phyloP scores from a whole-genome alignment of 1,140 invertebrate genomes.

The Drosophila hydei region DNA sequence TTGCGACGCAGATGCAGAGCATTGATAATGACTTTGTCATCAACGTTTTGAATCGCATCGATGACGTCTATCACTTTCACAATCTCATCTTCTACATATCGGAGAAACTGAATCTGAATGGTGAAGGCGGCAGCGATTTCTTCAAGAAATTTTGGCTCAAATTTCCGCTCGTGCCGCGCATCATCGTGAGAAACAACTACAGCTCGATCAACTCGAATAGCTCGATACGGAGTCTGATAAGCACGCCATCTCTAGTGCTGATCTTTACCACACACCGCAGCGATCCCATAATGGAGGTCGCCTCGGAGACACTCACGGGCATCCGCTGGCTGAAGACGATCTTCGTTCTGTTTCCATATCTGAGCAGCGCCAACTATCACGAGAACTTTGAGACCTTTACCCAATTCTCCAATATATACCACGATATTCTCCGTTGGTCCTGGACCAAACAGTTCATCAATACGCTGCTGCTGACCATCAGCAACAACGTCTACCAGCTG shows the following conservation, averaged over 20 bases:
- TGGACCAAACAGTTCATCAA: conserved; percentile 70
- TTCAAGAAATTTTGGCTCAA: conserved; percentile 54
- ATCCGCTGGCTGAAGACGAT: conserved; percentile 66
- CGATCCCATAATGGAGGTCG: conserved; percentile 77
- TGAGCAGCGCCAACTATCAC: conserved; percentile 31
- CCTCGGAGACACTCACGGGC: conserved; percentile 43
- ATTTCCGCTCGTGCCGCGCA: conserved; percentile 54
- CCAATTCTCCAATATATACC: conserved; percentile 30
- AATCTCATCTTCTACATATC: conserved; percentile 76
- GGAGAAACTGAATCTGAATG: conserved; percentile 53
- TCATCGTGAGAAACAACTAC: conserved; percentile 46
- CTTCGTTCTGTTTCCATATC: conserved; percentile 61
- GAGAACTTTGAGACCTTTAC: conserved; percentile 16
- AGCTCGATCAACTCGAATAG: neutral
- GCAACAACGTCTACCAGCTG: conserved; percentile 56
- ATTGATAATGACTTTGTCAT: conserved; percentile 59
- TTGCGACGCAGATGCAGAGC: conserved; percentile 14
- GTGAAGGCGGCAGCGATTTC: conserved; percentile 39
- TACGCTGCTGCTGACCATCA: conserved; percentile 60
- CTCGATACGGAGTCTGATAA: conserved; percentile 55
- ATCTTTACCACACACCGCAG: conserved; percentile 55
- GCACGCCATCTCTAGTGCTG: conserved; percentile 67
- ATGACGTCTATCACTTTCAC: conserved; percentile 59
- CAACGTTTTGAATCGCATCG: conserved; percentile 45
- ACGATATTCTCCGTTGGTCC: conserved; percentile 51